These are phyloP conservation scores for Megalurothrips usitatus DNA, from an alignment of 2,888 invertebrate species.

Conservation along the genomic window DNA sequence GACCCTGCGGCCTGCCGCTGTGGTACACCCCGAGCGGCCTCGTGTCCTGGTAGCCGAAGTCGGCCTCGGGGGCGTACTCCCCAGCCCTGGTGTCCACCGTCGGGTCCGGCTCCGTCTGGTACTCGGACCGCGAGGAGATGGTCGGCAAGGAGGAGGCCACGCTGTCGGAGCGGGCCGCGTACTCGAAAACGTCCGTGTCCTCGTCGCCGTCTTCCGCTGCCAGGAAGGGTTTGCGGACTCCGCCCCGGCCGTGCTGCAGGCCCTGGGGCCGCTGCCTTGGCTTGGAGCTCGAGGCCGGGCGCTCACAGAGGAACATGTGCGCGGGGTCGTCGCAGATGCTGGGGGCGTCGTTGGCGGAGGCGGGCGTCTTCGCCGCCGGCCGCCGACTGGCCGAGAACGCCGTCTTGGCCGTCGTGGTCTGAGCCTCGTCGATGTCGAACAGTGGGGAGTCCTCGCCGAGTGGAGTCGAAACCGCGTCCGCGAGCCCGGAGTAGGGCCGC, in stretches of 20 bases:
- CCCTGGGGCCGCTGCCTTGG: not conserved
- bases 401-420: not conserved
- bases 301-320: conserved; percentile 16
- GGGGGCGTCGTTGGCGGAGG: not conserved
- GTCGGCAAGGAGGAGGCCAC: not conserved
- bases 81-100: not conserved
- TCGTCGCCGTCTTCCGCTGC: not conserved
- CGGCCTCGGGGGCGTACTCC: not conserved
- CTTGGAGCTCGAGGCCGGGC: not conserved
- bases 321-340: not conserved
- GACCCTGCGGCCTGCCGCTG: not conserved
- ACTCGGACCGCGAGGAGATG: not conserved
- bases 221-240: not conserved
- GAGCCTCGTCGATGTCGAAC: not conserved
- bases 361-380: not conserved
- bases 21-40: not conserved
- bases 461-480: not conserved
- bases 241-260: not conserved
- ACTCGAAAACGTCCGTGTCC: not conserved
- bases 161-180: not conserved
- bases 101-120: not conserved
- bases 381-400: not conserved
- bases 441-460: not conserved
- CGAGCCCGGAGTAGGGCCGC: not conserved
- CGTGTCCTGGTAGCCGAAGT: not conserved